Evolutionary conservation across 2,888 invertebrate species (phyloP).

Genomic region (Amblyjoppa fuscipennis): DNA sequence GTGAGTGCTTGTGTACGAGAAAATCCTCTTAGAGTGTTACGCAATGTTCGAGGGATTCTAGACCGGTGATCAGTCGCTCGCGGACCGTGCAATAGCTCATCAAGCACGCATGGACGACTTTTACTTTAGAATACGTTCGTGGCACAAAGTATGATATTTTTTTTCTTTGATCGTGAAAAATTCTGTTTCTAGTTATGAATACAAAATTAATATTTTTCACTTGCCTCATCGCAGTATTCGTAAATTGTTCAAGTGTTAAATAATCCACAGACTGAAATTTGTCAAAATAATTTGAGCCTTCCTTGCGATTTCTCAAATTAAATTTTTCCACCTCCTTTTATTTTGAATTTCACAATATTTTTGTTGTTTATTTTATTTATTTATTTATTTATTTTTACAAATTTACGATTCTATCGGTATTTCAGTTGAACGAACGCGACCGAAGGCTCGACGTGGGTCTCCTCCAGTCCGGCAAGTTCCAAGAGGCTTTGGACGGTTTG

Average conservation of each 20-base stretch:
- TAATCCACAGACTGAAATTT: no score
- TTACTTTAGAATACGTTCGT: constrained; percentile 67
- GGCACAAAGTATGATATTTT: constrained; percentile 52
- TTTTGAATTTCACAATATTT: background rate
- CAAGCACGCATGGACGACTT: constrained; percentile 62
- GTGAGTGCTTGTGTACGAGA: constrained; percentile 80
- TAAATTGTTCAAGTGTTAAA: no score
- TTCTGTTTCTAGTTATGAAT: background rate
- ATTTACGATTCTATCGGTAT: constrained; percentile 30
- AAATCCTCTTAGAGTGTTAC: constrained; percentile 61
- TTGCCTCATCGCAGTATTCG: no score
- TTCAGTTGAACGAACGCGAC: constrained; percentile 94
- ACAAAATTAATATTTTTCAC: background rate
- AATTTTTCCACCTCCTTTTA: background rate
- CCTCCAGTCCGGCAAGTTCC: constrained; percentile 98
- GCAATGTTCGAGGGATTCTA: constrained; percentile 16
- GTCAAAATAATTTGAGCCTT: no score
- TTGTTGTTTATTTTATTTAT: no score
- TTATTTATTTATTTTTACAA: background rate
- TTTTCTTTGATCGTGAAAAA: background rate
- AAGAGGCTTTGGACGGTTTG: constrained; percentile 97
- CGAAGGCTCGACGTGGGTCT: constrained; percentile 96
- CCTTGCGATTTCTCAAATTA: no score
- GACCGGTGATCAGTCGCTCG: constrained; percentile 37
- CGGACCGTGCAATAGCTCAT: background rate